phyloP scores from a whole-genome alignment of 1,140 invertebrate species.

The Coenobita brevimanus region DNA sequence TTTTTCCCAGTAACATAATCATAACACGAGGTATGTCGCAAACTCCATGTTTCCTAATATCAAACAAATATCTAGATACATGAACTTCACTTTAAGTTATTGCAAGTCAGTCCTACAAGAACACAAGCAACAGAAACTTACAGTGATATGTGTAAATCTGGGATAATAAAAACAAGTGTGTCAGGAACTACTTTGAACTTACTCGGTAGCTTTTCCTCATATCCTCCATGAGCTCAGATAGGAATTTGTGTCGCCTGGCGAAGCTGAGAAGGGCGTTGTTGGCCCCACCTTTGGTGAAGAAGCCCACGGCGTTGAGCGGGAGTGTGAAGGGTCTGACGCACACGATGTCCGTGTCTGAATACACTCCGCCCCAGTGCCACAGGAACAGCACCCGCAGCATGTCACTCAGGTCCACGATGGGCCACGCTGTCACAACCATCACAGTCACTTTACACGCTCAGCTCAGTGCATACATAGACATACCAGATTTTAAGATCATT shows the following conservation, averaged over 20 bases:
- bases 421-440: constrained; percentile 16
- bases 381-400: constrained; percentile 31
- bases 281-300: not conserved
- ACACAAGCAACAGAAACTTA: no score
- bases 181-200: not conserved
- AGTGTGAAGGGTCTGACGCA: not conserved
- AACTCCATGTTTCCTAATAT: no score
- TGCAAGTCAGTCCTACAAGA: no score
- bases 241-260: not conserved
- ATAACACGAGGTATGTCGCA: no score
- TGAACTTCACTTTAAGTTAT: no score
- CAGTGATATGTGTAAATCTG: no score
- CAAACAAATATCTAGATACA: no score
- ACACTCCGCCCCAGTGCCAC: constrained; percentile 31
- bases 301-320: not conserved
- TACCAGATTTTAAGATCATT: no score
- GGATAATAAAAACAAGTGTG: not conserved
- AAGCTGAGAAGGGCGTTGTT: constrained; percentile 12
- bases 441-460: no score
- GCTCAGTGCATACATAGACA: no score
- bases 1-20: no score
- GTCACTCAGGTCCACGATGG: constrained; percentile 16
- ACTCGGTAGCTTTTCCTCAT: not conserved
- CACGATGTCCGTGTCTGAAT: constrained; percentile 13
- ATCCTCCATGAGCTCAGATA: not conserved